Evolutionary conservation across 1,140 invertebrate genomes (phyloP), one percentile per base, ranked within the genome.

Genomic region (Papilio helenus): DNA sequence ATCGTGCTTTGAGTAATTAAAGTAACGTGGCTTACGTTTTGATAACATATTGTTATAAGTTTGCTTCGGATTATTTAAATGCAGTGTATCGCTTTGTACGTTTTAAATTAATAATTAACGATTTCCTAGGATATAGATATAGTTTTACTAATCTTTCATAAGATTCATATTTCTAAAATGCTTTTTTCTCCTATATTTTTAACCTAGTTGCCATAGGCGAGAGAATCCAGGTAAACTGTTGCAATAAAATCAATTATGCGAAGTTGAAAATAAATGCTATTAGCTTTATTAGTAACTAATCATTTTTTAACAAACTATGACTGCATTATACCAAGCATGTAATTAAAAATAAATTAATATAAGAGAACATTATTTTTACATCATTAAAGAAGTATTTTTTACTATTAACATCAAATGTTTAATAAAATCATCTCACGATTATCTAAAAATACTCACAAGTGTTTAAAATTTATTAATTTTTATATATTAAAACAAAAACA

Each of bases 1-100:
- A 34, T 77, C 55, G 34, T 77, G 76, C 55, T 77, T 77, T 61
- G 55, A 65, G 76, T 29, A 76, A 76, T 76, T 77, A 77, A 65
- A 12, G 42, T 77, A 61, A 65, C 76, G 55, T 76, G 58, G 58
- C 58, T 65, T 65, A 26, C 23, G 23, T 65, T 29, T 29, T 65
- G n/a, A 65, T 65, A 16, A 23, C 29, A 65, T 26, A 16, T 14
- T 9, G 23, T 26, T 65, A 26, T 65, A 18, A 0, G 14, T 29
- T 68, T 68, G 23, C 3, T 68, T 68, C 18, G 26, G 18, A 68
- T 29, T 1, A 29, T 68, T 68, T 18, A 34, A 68, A 68, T 29
- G 18, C 26, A 29, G 26, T 29, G 14, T 68, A 29, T 68, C 26
- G 34, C 34, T 39, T 39, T 39, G 58, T 61, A 26, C 4, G 2